Evolutionary conservation across 2,113 vertebrate species (phyloP), one percentile per base, ranked within the genome.

Genomic region (Melanocharis versteri): DNA sequence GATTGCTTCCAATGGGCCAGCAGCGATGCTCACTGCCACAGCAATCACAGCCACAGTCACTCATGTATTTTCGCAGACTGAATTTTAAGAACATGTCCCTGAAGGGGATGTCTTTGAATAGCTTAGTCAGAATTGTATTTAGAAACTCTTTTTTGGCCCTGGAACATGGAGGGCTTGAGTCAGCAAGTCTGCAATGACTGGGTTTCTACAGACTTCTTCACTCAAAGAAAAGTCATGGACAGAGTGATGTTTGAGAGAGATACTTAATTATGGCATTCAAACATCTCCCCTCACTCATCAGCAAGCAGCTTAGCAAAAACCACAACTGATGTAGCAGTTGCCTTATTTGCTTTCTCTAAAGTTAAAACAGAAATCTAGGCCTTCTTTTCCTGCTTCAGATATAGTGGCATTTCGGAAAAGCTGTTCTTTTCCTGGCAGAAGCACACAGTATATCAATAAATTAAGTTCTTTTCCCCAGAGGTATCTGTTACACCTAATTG

Each of bases 161-260:
- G 57, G 31, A 79, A 89, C 13, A 83, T 11, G 26, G 64, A 72
- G 22, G 18, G 26, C 20, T 64, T 76, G 66, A 89, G 66, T 95
- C 89, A 97, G 95, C 85, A 84, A 65, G n/a, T 57, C 62, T 86
- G 42, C 24, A 76, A 7, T 40, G 47, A 33, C 45, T 45, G 18
- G 61, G 16, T 54, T 91, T 33, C 42, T 87, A 30, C 45, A 35
- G 48, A 42, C 6, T n/a, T 88, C 33, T 51, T 61, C 58, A 57
- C 76, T 94, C 70, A 71, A 92, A 97, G 80, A 92, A 93, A 95
- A 95, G 79, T 56, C 64, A 91, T 35, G 57, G 82, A 33, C n/a
- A 60, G 35, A 5, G 35, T 70, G 53, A 91, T 7, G 28, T 45
- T 92, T 68, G 69, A 65, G 75, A 80, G 56, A 71, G 53, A 85